Base-by-base conservation (phyloP, 2,888 invertebrate species). In the Serripes groenlandicus region DNA sequence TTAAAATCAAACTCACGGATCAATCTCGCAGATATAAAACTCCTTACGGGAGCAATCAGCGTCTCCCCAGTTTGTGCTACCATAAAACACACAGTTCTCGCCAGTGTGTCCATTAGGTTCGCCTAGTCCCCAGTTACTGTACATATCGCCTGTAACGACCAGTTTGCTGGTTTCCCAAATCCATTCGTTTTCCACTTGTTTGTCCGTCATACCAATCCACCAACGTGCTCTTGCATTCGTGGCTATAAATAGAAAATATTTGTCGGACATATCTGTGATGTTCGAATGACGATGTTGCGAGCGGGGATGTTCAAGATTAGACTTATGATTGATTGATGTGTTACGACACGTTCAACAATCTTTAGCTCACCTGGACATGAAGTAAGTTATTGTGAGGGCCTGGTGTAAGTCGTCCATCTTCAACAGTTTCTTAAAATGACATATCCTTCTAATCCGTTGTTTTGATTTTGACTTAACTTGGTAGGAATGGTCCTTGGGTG, bases 201-300 rank as follows among this genome's bases (percentile, higher is more conserved):
- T 81, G 69, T 81, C 81, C 5, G 81, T 76, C 34, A 81, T 37
- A 7, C 81, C 73, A 28, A 81, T 81, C 81, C 81, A 81, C 52
- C 37, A 81, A 18, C 58, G 21, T 0, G 58, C 56, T 28, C 52
- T 64, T 32, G 64, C 42, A 18, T 42, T 66, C 18, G 66, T 11
- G 3, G 11, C 66, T 66, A 15, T 42, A 66, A 42, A 11, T 26
- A 2, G 23, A 3, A 4, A n/a, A 11, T 4, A 21, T 15, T 49
- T 49, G 7, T n/a, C n/a, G n/a, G n/a, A n/a, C n/a, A n/a, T n/a
- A n/a, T n/a, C n/a, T n/a, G n/a, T n/a, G n/a, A n/a, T n/a, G n/a
- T n/a, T n/a, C n/a, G n/a, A n/a, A n/a, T n/a, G n/a, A n/a, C n/a
- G n/a, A n/a, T n/a, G n/a, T n/a, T n/a, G n/a, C n/a, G n/a, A n/a